A percentile compares a stretch with the other conserved stretches of the same genome.
Evolutionary conservation across 2,797 vertebrate genomes (phyloP).

Genomic region (Alectoris magna): DNA sequence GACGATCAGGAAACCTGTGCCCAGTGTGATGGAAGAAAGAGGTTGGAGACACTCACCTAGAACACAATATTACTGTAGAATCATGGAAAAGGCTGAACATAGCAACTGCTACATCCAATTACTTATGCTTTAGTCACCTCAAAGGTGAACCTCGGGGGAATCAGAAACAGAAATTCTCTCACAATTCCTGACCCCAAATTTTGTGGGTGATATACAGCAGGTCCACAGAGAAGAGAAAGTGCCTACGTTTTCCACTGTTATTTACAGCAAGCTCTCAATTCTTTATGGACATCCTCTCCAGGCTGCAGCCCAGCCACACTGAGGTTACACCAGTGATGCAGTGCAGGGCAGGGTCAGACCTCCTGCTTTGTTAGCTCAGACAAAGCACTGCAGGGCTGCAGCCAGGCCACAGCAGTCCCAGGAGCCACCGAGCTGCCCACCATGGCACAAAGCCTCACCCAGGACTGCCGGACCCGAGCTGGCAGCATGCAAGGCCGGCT

Average conservation of each 20-base stretch:
- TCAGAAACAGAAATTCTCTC: background rate
- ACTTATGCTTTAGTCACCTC: background rate
- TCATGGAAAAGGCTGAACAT: background rate
- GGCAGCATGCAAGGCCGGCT: background rate
- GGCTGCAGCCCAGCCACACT: background rate
- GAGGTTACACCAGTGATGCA: background rate
- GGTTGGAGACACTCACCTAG: background rate
- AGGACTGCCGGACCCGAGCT: background rate
- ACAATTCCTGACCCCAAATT: background rate
- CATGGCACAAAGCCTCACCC: constrained; percentile 4
- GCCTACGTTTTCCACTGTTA: background rate
- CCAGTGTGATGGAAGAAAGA: background rate
- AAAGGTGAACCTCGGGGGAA: background rate
- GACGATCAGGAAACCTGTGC: background rate
- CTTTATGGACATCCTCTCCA: background rate
- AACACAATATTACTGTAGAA: background rate
- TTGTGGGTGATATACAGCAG: background rate
- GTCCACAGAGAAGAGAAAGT: fast-evolving
- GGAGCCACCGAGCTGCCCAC: background rate
- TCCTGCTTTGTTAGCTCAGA: background rate
- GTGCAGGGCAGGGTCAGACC: background rate
- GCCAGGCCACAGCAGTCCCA: constrained; percentile 9
- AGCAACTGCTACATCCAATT: background rate
- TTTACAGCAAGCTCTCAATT: background rate
- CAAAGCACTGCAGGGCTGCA: background rate